phyloP scores from a whole-genome alignment of 2,113 vertebrate species.

The Cyphomyrus discorhynchus region DNA sequence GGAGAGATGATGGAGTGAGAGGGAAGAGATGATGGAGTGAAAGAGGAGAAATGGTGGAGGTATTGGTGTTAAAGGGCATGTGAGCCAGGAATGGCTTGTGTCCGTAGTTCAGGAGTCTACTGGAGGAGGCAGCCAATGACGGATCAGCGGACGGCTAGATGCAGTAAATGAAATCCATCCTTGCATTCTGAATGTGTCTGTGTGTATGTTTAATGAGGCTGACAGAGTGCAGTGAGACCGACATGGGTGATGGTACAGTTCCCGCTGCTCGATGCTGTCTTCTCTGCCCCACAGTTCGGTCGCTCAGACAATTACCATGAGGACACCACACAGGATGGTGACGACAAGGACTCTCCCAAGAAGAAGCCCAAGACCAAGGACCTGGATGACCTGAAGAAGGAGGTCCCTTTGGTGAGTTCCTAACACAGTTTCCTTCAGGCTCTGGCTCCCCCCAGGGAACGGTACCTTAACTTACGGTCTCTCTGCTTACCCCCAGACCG shows the following conservation, averaged over 20 bases:
- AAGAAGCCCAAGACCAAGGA: conserved; percentile 74
- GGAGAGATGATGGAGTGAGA: background rate
- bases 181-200: background rate
- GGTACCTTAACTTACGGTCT: background rate
- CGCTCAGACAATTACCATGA: conserved; percentile 86
- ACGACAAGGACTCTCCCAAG: conserved; percentile 74
- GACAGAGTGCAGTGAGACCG: background rate
- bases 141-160: background rate
- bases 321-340: conserved; percentile 83
- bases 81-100: background rate
- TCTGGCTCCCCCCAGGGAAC: background rate
- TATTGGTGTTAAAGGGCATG: background rate
- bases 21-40: background rate
- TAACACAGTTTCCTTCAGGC: background rate
- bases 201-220: background rate
- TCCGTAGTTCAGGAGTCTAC: background rate
- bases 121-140: background rate
- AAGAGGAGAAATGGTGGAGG: background rate
- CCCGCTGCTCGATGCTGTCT: background rate
- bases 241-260: background rate
- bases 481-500: conserved; percentile 57
- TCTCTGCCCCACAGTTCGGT: conserved; percentile 67
- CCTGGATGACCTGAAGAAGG: conserved; percentile 86
- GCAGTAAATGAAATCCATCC: background rate
- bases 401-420: conserved; percentile 76